These are phyloP conservation scores for Tuberolachnus salignus DNA, from an alignment of 2,888 invertebrate species.

Conservation along the genomic window DNA sequence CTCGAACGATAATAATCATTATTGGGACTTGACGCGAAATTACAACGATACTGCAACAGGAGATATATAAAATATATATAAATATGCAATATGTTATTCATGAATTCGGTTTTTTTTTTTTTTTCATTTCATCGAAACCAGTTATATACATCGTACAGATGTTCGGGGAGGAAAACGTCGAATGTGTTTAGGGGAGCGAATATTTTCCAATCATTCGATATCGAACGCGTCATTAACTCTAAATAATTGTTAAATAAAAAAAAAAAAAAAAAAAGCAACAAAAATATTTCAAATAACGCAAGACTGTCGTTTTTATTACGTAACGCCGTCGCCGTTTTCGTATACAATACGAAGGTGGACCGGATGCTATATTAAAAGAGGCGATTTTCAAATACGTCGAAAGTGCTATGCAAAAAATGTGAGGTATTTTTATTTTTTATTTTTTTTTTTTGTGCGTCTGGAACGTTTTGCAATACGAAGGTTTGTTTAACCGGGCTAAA, in stretches of 20 bases:
- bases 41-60: constrained; percentile 12
- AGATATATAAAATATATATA: neutral
- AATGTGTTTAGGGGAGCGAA: constrained; percentile 12
- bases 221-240: constrained; percentile 45
- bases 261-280: neutral
- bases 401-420: neutral
- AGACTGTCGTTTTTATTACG: constrained; percentile 22
- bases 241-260: constrained; percentile 25
- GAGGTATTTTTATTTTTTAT: neutral
- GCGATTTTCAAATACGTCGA: constrained; percentile 15
- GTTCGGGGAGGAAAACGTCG: neutral
- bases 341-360: constrained; percentile 14
- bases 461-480: neutral
- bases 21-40: constrained; percentile 28
- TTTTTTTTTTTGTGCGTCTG: neutral
- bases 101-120: constrained; percentile 16
- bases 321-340: neutral
- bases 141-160: constrained; percentile 29
- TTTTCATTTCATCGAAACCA: constrained; percentile 8
- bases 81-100: neutral
- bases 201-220: constrained; percentile 30
- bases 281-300: constrained; percentile 13
- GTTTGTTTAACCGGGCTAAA: too few relatives aligned
- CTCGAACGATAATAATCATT: constrained; percentile 33
- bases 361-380: constrained; percentile 3